phyloP scores from a whole-genome alignment of 2,113 vertebrate species.

The Scolopax mira region DNA sequence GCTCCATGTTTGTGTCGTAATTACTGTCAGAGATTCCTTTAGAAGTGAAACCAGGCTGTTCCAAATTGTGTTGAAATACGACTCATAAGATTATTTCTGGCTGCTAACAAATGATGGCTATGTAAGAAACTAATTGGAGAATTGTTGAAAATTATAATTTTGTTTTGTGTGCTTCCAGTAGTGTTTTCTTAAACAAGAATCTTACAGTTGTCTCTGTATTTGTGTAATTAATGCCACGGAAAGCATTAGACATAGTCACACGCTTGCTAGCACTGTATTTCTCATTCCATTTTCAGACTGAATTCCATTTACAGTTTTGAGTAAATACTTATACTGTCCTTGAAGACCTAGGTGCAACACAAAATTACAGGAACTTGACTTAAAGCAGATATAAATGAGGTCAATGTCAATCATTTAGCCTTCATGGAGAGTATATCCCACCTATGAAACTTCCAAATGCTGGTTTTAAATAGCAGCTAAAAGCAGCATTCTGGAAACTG shows the following conservation, averaged over 20 bases:
- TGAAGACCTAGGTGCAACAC: background rate
- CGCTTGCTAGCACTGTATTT: background rate
- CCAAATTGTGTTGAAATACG: background rate
- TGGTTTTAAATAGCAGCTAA: background rate
- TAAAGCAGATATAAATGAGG: background rate
- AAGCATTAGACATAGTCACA: background rate
- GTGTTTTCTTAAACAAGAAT: background rate
- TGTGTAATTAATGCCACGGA: background rate
- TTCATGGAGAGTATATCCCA: background rate
- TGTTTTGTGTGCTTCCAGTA: constrained; percentile 30
- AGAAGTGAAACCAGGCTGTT: constrained; percentile 2
- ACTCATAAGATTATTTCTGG: background rate
- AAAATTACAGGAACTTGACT: background rate
- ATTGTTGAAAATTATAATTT: background rate
- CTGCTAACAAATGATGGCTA: background rate
- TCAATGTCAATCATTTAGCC: background rate
- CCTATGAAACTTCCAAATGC: background rate
- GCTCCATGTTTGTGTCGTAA: background rate
- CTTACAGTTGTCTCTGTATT: background rate
- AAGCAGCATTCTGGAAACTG: too few species aligned
- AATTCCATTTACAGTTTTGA: background rate
- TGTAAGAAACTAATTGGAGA: constrained; percentile 9
- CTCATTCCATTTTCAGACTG: background rate
- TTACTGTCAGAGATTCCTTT: background rate
- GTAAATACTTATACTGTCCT: background rate